Percentiles rank a stretch among this genome's conserved stretches.
These are phyloP conservation scores for Contarinia nasturtii DNA, from an alignment of 1,140 invertebrate genomes.

Conservation along the genomic window DNA sequence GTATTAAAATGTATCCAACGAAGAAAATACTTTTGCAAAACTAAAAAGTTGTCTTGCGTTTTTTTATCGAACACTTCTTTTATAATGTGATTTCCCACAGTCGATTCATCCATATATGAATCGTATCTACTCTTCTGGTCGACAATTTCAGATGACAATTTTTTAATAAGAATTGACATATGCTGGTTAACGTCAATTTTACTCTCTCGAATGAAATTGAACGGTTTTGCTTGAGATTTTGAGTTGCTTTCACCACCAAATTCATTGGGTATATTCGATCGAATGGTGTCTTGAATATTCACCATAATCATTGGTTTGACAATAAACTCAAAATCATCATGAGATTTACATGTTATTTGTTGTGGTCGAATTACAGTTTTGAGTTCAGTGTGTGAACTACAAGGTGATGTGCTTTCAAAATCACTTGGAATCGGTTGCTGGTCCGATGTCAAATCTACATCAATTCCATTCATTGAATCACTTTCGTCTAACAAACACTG, in stretches of 20 bases:
- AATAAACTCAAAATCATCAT: too few species aligned
- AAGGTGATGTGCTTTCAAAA: too few species aligned
- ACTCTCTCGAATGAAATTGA: neutral
- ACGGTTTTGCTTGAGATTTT: neutral
- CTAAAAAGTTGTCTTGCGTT: slow-evolving; percentile 6
- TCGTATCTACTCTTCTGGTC: neutral
- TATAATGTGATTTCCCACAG: slow-evolving; percentile 15
- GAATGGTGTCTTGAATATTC: neutral
- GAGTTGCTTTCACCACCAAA: neutral
- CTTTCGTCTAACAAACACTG: too few species aligned
- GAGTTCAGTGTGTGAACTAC: too few species aligned
- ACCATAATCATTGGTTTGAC: too few species aligned
- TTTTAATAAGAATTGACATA: neutral
- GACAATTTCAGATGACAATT: neutral
- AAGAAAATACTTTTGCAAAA: slow-evolving; percentile 21
- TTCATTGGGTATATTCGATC: slow-evolving; percentile 4
- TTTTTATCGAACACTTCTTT: slow-evolving; percentile 12
- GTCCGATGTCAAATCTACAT: too few species aligned
- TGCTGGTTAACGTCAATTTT: neutral
- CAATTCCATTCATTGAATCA: too few species aligned
- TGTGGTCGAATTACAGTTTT: too few species aligned
- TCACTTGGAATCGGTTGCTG: too few species aligned
- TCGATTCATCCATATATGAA: neutral
- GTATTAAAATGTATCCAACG: slow-evolving; percentile 22
- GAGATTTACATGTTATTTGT: too few species aligned